A percentile compares a stretch with the other conserved stretches of the same genome.
Conservation (phyloP, 2,797 vertebrate species). For the Salmo trutta region DNA sequence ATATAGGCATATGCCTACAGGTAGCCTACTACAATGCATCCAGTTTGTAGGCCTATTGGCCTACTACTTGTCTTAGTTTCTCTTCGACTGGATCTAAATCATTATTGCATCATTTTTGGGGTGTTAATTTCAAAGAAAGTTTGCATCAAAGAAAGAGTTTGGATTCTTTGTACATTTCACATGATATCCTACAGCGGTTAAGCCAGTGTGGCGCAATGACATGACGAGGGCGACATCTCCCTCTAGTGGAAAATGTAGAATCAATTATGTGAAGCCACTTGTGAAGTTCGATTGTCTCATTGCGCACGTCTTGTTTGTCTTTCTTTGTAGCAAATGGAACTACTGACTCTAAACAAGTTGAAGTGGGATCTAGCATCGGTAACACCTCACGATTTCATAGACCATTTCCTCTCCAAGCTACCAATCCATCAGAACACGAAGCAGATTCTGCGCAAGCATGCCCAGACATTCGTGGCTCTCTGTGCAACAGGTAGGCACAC, state of each 20-base stretch:
- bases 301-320: slow-evolving; percentile 46
- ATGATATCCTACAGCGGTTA: neutral
- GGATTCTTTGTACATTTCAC: neutral
- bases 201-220: neutral
- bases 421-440: slow-evolving; percentile 88
- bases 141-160: neutral
- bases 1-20: neutral
- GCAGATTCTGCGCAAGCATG: slow-evolving; percentile 95
- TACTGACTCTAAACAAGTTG: slow-evolving; percentile 94
- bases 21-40: neutral
- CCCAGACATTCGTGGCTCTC: slow-evolving; percentile 97
- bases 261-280: neutral
- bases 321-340: slow-evolving; percentile 92
- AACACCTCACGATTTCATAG: slow-evolving; percentile 97
- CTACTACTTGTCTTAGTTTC: neutral
- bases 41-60: neutral
- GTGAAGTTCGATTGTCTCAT: slow-evolving; percentile 6
- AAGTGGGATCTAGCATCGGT: slow-evolving; percentile 98
- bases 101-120: neutral
- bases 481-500: slow-evolving; percentile 92
- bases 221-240: slow-evolving; percentile 18
- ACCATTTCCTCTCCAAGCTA: slow-evolving; percentile 97
- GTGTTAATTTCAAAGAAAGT: neutral
- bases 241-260: slow-evolving; percentile 32
- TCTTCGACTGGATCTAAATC: neutral